Conservation (phyloP, 2,113 vertebrate genomes). For the Serinus canaria region DNA sequence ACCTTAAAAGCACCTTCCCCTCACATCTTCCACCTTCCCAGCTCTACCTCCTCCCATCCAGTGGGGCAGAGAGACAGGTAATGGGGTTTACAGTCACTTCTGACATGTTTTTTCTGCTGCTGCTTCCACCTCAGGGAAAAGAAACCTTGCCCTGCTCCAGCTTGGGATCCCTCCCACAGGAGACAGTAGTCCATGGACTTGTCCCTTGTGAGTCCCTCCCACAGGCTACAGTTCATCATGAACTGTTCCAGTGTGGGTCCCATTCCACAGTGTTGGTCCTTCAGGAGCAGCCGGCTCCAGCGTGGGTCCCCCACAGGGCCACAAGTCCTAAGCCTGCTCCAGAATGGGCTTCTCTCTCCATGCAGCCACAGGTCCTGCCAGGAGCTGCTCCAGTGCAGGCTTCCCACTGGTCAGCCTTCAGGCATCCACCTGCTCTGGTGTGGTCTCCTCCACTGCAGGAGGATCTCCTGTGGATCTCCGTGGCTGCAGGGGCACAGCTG, state of each 20-base stretch:
- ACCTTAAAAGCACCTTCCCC: background rate
- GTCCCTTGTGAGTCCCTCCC: background rate
- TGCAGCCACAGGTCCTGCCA: background rate
- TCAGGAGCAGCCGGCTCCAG: fast-evolving
- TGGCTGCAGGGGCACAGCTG: background rate
- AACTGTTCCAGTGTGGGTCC: background rate
- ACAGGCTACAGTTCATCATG: background rate
- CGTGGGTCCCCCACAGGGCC: fast-evolving
- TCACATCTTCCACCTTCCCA: background rate
- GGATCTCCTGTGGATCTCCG: background rate
- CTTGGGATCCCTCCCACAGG: background rate
- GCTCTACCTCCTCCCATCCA: background rate
- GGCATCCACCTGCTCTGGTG: background rate
- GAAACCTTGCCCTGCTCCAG: background rate
- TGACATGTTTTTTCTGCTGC: background rate
- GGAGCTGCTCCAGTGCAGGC: background rate
- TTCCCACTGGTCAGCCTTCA: background rate
- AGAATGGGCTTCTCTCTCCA: fast-evolving
- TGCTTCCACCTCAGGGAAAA: background rate
- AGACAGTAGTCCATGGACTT: background rate
- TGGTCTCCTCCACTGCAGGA: background rate
- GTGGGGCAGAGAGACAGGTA: background rate
- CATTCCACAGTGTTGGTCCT: background rate
- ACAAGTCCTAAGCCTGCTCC: background rate
- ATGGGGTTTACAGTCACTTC: background rate